Evolutionary conservation across 2,797 vertebrate genomes (phyloP), one percentile per base, ranked within the genome.

Genomic region (Melanotaenia boesemani): DNA sequence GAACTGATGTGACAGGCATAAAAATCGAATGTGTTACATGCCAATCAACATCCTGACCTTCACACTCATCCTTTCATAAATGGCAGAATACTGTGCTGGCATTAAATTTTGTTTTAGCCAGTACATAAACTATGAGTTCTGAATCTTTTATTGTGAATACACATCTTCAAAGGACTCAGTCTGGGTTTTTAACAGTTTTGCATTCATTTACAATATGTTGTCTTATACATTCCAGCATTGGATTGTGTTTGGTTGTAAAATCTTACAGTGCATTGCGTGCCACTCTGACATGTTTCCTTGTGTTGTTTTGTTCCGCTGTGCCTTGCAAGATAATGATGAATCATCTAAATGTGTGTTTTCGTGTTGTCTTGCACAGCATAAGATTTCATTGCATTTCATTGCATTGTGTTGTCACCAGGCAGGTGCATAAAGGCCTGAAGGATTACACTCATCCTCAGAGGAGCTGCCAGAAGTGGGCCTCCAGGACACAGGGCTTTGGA

Each of bases 371-470:
- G 39, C 57, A 24, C 55, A 5, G 52, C 36, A 9, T n/a, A 0
- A 54, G 11, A 61, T 74, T 75, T 57, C 48, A 48, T 75, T 75
- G 74, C 79, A 76, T 79, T 67, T 66, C 55, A 50, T 63, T 74
- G 76, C 81, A 65, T 30, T 78, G 82, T 69, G 66, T 63, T 70
- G 73, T 79, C 72, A 72, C 60, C 72, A 8, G 71, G 82, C 84
- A 91, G 89, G 88, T 92, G 88, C 72, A 68, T 63, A 87, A 89
- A 76, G 78, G 82, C 85, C 81, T 82, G 65, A 72, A 85, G 83
- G 91, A 92, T 91, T 91, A 88, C 74, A 80, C 52, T 82, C 81
- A 80, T 90, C 87, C 84, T 84, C 77, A 76, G 81, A 77, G 76
- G 78, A 82, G 79, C 77, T 75, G 82, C 86, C 87, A 89, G 80